These are phyloP conservation scores for Mylabris sibirica DNA, from an alignment of 2,888 invertebrate species.

Conservation along the genomic window DNA sequence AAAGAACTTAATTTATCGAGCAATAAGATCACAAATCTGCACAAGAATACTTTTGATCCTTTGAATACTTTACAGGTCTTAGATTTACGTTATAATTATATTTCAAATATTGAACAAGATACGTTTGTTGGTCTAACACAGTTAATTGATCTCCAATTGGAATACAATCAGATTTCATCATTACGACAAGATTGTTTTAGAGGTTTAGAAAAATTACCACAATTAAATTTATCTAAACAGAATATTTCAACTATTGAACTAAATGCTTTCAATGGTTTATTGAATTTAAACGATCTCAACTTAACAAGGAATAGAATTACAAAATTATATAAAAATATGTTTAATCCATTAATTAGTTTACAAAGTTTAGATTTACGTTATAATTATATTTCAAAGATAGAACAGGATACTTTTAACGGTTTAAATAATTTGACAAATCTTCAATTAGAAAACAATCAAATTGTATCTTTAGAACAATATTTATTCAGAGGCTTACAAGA, in stretches of 20 bases:
- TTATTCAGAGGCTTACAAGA: background rate
- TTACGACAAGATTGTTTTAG: slow-evolving; percentile 1
- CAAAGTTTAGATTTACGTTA: background rate
- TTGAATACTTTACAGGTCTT: slow-evolving; percentile 9
- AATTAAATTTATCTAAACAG: slow-evolving; percentile 8
- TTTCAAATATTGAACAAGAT: background rate
- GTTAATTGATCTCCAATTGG: slow-evolving; percentile 8
- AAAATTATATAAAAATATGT: no score
- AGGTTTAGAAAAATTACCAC: background rate
- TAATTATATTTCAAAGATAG: background rate
- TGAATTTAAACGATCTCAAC: no score
- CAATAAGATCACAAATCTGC: background rate
- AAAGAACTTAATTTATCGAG: slow-evolving; percentile 3
- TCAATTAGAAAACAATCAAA: background rate
- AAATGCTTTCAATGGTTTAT: background rate
- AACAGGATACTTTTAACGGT: slow-evolving; percentile 9
- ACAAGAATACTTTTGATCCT: slow-evolving; percentile 9
- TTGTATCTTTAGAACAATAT: background rate
- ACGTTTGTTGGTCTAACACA: slow-evolving; percentile 10
- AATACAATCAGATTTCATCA: slow-evolving; percentile 13
- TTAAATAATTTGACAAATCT: slow-evolving; percentile 5
- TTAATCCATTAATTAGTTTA: no score
- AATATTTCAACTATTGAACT: background rate
- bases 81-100: slow-evolving; percentile 14
- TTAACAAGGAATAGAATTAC: no score